Percentiles rank a stretch among this genome's conserved stretches.
Conservation (phyloP, 1,140 invertebrate genomes). For the Oryctes rhinoceros region DNA sequence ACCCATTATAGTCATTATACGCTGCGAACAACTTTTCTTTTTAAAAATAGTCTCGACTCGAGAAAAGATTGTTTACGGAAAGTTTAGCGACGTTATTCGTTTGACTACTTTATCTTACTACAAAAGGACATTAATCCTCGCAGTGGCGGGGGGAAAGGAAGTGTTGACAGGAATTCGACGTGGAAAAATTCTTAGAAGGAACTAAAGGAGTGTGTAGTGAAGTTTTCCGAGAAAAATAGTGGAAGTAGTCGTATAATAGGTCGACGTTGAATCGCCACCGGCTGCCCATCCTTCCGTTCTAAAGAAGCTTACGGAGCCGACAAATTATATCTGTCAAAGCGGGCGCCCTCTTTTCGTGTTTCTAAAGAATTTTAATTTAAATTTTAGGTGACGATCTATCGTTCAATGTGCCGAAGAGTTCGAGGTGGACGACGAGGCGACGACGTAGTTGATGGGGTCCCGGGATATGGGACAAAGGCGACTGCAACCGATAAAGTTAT, state of each 20-base stretch:
- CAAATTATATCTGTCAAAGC: conserved; percentile 18
- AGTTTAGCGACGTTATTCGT: conserved; percentile 23
- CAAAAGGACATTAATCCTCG: conserved; percentile 20
- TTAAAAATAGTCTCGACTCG: neutral
- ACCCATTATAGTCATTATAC: neutral
- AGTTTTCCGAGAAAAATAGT: neutral
- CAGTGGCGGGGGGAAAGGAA: neutral
- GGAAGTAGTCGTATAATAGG: neutral
- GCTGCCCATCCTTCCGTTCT: neutral
- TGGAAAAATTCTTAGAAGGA: conserved; percentile 11
- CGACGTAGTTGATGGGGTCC: neutral
- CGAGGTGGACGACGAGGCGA: neutral
- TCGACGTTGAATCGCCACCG: neutral
- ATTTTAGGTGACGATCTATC: conserved; percentile 30
- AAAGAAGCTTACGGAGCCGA: neutral
- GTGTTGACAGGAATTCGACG: conserved; percentile 29
- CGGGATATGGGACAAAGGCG: neutral
- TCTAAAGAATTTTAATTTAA: conserved; percentile 29
- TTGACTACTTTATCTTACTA: conserved; percentile 30
- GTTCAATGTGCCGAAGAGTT: neutral
- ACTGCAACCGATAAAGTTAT: neutral
- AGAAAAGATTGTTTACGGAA: conserved; percentile 22
- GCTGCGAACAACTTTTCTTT: neutral
- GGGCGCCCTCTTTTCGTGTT: neutral
- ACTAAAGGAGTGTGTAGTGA: conserved; percentile 6